Conservation (phyloP, 2,888 invertebrate species). For the Limnephilus marmoratus region DNA sequence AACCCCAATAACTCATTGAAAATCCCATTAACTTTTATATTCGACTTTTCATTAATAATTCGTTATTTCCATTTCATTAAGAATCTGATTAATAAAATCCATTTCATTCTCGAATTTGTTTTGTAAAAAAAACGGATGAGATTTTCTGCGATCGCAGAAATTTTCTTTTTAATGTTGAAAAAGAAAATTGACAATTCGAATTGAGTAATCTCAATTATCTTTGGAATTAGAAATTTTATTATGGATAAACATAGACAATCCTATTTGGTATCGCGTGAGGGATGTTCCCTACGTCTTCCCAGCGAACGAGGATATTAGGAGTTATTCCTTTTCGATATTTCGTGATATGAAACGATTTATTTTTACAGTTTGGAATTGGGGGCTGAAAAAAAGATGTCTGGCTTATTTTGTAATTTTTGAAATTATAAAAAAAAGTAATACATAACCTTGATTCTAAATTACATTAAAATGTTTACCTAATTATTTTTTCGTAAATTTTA, state of each 20-base stretch:
- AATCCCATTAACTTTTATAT: conserved; percentile 19
- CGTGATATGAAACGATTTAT: conserved; percentile 25
- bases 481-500: neutral
- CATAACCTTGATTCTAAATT: neutral
- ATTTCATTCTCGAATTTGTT: conserved; percentile 30
- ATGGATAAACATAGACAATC: conserved; percentile 42
- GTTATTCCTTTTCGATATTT: conserved; percentile 32
- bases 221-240: conserved; percentile 50
- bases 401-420: neutral
- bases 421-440: neutral
- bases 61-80: conserved; percentile 39
- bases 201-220: conserved; percentile 48
- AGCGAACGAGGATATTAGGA: conserved; percentile 11
- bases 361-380: conserved; percentile 3
- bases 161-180: conserved; percentile 27
- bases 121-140: conserved; percentile 12
- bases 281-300: neutral
- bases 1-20: conserved; percentile 2
- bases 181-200: conserved; percentile 45
- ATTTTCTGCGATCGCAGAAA: neutral
- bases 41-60: conserved; percentile 22
- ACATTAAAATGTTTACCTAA: neutral
- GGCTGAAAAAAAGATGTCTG: neutral
- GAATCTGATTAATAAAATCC: conserved; percentile 42
- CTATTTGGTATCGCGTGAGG: conserved; percentile 30